Evolutionary conservation across 2,888 invertebrate genomes (phyloP), one percentile per base, ranked within the genome.

Genomic region (Opisthograptis luteolata): DNA sequence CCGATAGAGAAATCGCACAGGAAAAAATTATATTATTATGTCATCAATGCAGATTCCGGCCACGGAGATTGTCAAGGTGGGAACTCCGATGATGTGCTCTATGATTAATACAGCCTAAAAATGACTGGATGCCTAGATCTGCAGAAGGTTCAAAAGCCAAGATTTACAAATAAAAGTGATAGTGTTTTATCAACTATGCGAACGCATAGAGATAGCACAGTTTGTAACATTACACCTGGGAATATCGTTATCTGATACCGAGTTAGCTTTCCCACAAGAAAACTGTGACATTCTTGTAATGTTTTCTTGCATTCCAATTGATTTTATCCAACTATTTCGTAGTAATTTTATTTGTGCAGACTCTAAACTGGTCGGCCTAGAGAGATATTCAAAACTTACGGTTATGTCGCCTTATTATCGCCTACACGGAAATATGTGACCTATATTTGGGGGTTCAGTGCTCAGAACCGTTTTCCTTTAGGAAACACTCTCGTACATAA

Each of bases 181-280:
- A 59, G 57, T 28, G 30, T 57, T 60, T n/a, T 62, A 60, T 64
- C 67, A 55, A 27, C 31, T 36, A 37, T 24, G 40, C 56, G 53
- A 64, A 58, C 63, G 66, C 66, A 68, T 62, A 63, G 49, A 62
- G 64, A 68, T 67, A 64, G 56, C 66, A 52, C 40, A 44, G 40
- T 30, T 37, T 52, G 74, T 57, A 70, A 78, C 65, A 56, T 64
- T 61, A 75, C 75, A 76, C 66, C 70, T 65, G 45, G 39, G 60
- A 66, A 69, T 68, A 60, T 43, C 52, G 74, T 67, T 79, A 78
- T 76, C 66, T 70, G 69, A 72, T 72, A 70, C 60, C 49, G 47
- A 37, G 49, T 61, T 60, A 60, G 61, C 64, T 70, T 81, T 81
- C 81, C 73, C 80, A 82, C 75, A 79, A 76, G 79, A 77, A 77